Base-by-base conservation (phyloP, 2,888 invertebrate genomes). In the Falcaria lacertinaria region DNA sequence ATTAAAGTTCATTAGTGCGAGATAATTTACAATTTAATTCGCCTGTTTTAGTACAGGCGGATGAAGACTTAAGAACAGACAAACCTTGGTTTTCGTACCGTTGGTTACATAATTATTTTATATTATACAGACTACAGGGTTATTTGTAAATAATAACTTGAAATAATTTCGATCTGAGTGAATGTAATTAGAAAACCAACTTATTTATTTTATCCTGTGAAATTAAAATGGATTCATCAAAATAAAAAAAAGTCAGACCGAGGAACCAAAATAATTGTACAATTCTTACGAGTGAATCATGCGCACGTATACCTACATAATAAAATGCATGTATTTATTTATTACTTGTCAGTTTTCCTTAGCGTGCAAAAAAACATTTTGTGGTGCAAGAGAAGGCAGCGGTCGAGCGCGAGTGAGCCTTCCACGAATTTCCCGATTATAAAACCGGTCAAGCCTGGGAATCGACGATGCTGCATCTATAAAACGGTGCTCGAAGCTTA, bases 381-480 rank as follows among this genome's bases (percentile, higher is more conserved):
- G 43, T 46, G 39, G 44, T 50, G 50, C 54, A 49, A 48, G 45
- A 48, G 37, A 19, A 47, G 50, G 43, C 45, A 45, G 45, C 33
- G 45, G 46, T 50, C 46, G 44, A 52, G 51, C 57, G 55, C 50
- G 50, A 42, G 42, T 56, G 58, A 62, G 52, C 74, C 80, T 84
- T 86, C 84, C 76, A 69, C 78, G 84, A 83, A 84, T 76, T 79
- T 82, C 66, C 78, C 69, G 72, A 74, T 76, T 72, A 73, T 60
- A 64, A 67, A 80, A 81, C 76, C 75, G 71, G 75, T 69, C 67
- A 74, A 67, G 68, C 65, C 57, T 70, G 70, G 54, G 67, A 74
- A 74, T 68, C 54, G 60, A 48, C 57, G 50, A 51, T 60, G 54
- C 63, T 62, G 54, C 53, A 51, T 54, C 64, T 63, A 69, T 70